phyloP scores from a whole-genome alignment of 2,888 invertebrate genomes.

The Apotomis betuletana region DNA sequence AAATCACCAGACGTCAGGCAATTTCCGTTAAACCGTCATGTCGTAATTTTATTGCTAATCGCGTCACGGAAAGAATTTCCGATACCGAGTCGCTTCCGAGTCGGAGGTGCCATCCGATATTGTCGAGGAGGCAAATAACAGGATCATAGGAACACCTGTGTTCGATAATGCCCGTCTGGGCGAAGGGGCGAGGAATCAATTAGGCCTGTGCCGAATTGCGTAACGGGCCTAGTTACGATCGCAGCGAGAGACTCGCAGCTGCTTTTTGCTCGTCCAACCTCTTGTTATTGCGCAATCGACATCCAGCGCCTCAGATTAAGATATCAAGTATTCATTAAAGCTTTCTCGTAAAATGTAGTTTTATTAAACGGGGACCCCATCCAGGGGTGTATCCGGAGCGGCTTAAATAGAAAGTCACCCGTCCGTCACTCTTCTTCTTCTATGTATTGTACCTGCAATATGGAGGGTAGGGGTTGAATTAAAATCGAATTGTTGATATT shows the following conservation, averaged over 20 bases:
- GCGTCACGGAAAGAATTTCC: constrained; percentile 75
- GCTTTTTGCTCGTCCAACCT: constrained; percentile 80
- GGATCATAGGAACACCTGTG: constrained; percentile 76
- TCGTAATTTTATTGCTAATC: constrained; percentile 73
- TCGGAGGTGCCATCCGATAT: constrained; percentile 62
- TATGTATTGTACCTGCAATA: no score
- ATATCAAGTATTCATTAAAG: constrained; percentile 73
- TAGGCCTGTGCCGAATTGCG: constrained; percentile 80
- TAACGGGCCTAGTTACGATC: constrained; percentile 81
- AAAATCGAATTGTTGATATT: no score
- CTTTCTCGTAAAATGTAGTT: constrained; percentile 41
- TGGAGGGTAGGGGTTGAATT: no score
- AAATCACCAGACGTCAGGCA: constrained; percentile 72
- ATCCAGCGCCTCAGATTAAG: constrained; percentile 76
- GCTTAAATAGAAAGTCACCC: constrained; percentile 4
- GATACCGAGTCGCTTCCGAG: constrained; percentile 63
- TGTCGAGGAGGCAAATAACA: constrained; percentile 72
- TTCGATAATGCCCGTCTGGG: constrained; percentile 80
- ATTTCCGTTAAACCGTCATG: constrained; percentile 69
- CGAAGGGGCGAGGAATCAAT: constrained; percentile 82
- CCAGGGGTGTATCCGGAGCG: constrained; percentile 10
- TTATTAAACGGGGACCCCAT: constrained; percentile 36
- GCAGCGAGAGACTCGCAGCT: constrained; percentile 75
- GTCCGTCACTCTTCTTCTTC: constrained; percentile 7
- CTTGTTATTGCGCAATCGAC: constrained; percentile 79